Evolutionary conservation across 92 coral and sea anemone species (phyloP).

Genomic region (Porites rus): DNA sequence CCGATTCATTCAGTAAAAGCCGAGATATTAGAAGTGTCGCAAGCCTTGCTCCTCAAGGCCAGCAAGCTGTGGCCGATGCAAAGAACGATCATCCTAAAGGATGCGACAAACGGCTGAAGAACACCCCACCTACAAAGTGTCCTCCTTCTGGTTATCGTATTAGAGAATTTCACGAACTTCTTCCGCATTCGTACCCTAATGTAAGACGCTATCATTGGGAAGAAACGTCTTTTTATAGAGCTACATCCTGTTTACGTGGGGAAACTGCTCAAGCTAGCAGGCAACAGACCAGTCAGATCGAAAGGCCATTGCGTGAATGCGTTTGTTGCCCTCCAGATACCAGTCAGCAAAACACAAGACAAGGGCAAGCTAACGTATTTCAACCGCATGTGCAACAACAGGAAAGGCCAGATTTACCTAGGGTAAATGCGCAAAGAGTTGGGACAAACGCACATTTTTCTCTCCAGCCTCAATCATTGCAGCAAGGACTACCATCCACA

Average conservation of each 20-base stretch:
- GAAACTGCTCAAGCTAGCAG: neutral
- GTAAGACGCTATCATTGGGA: slow-evolving; percentile 1
- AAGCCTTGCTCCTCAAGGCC: neutral
- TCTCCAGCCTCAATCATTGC: neutral
- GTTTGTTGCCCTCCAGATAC: slow-evolving; percentile 8
- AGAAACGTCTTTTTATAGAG: neutral
- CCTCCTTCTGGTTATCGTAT: slow-evolving; percentile 5
- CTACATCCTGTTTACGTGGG: neutral
- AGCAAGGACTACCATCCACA: slow-evolving; percentile 1
- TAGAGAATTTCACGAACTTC: slow-evolving; percentile 18
- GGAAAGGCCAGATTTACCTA: neutral
- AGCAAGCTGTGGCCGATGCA: neutral
- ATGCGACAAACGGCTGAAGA: neutral
- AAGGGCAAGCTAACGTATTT: neutral
- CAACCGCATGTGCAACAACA: neutral
- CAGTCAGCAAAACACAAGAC: neutral
- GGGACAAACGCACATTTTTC: neutral
- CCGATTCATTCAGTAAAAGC: neutral
- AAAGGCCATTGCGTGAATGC: neutral
- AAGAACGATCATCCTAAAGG: slow-evolving; percentile 12
- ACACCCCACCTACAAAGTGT: neutral
- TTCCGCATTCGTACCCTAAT: slow-evolving; percentile 8
- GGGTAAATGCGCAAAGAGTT: neutral
- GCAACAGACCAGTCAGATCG: neutral
- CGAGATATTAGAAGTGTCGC: neutral